Percentiles rank a stretch among this genome's conserved stretches.
Evolutionary conservation across 2,797 vertebrate genomes (phyloP).

Genomic region (Aotus griseimembra): DNA sequence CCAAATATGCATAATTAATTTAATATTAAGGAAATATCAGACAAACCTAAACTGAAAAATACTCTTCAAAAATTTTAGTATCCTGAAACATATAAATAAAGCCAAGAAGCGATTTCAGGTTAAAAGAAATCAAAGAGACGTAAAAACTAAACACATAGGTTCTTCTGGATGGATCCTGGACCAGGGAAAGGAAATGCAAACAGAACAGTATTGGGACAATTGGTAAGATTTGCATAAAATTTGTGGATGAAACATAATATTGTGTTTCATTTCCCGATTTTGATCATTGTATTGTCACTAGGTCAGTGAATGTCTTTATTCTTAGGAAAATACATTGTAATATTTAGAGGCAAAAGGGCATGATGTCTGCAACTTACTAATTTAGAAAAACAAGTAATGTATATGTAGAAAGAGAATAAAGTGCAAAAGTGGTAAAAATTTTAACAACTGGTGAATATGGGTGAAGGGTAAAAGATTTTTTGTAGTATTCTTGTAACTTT

Average conservation of each 20-base stretch:
- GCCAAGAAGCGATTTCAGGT: conserved; percentile 1
- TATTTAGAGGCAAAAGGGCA: background rate
- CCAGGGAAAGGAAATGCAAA: background rate
- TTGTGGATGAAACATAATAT: conserved; percentile 4
- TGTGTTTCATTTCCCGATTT: background rate
- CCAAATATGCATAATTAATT: background rate
- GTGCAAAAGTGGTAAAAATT: conserved; percentile 11
- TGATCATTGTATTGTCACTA: background rate
- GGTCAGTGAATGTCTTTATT: background rate
- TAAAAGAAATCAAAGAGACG: conserved; percentile 10
- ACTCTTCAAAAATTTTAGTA: conserved; percentile 22
- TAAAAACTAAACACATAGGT: background rate
- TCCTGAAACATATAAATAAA: conserved; percentile 5
- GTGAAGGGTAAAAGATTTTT: background rate
- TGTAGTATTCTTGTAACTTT: conserved; percentile 5
- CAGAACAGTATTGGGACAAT: background rate
- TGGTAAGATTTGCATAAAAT: background rate
- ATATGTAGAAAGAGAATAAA: conserved; percentile 15
- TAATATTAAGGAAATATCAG: conserved; percentile 3
- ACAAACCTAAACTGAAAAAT: background rate
- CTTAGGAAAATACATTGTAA: conserved; percentile 11
- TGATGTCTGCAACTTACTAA: background rate
- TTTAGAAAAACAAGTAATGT: background rate
- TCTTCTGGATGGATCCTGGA: background rate
- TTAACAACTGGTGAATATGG: background rate